phyloP scores from a whole-genome alignment of 2,797 vertebrate species.

The Anguilla pacifica region DNA sequence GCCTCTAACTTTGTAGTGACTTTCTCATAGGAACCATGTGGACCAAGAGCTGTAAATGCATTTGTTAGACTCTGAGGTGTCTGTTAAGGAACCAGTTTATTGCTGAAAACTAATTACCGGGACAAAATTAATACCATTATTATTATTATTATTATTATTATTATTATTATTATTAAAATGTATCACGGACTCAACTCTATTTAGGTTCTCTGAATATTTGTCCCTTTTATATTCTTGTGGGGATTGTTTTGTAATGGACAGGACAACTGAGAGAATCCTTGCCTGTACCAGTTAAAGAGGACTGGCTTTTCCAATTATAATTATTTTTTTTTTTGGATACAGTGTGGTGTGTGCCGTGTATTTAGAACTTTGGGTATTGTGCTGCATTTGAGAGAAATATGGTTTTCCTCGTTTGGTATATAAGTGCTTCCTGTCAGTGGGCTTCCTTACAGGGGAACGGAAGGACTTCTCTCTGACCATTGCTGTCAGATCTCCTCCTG shows the following conservation, averaged over 20 bases:
- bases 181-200: neutral
- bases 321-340: too few relatives aligned
- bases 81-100: neutral
- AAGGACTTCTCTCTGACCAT: neutral
- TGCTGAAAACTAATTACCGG: neutral
- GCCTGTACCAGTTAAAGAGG: neutral
- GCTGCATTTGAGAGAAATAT: neutral
- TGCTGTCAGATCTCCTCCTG: neutral
- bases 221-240: neutral
- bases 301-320: neutral
- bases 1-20: neutral
- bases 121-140: neutral
- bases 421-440: neutral
- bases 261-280: neutral
- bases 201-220: neutral
- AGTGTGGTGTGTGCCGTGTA: neutral
- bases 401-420: neutral
- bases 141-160: neutral
- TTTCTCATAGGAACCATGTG: neutral
- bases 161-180: conserved; percentile 4
- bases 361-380: neutral
- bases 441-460: neutral
- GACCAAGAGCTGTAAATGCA: neutral
- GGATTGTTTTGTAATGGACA: neutral
- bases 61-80: neutral